Evolutionary conservation across 2,888 invertebrate genomes (phyloP), one percentile per base, ranked within the genome.

Genomic region (Vannuccia rotundouncinata): DNA sequence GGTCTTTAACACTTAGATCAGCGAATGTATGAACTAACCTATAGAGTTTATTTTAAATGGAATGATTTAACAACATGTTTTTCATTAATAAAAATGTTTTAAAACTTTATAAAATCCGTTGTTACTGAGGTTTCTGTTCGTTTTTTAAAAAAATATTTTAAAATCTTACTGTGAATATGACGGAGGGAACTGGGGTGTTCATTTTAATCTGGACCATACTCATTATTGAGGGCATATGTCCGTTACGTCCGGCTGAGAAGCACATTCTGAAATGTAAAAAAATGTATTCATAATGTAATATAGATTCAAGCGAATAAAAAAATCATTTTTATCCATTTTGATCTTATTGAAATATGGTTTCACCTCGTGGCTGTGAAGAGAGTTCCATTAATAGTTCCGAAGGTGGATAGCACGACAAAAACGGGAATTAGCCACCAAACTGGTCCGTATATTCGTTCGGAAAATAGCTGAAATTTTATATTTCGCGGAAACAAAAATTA

Each of bases 351-450:
- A n/a, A n/a, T n/a, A n/a, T n/a, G n/a, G n/a, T n/a, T n/a, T 66
- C 22, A 91, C 91, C 91, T 92, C 0, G 97, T 95, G 0, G 96
- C 95, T 27, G 98, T 98, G 59, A 98, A 91, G 74, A 98, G 90
- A 82, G 98, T 95, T 81, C 97, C 98, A 87, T 98, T 98, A 59
- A 97, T 95, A 83, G 85, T 89, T 1, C 95, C 95, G 87, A 95
- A 94, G 0, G 94, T 94, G 13, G 94, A 94, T 75, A 95, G 88
- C 0, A 94, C 94, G 25, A 95, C 95, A 83, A 98, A 96, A 29
- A 99, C 92, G 0, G 98, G 98, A 86, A 98, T 96, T 79, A 92
- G 92, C 92, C 95, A 95, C 29, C 97, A 94, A 89, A 96, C 92
- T 84, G 92, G 90, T 0, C 96, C 95, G 88, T 95, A 98, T 77